Base-by-base conservation (phyloP, 2,113 vertebrate genomes). In the Grus americana region DNA sequence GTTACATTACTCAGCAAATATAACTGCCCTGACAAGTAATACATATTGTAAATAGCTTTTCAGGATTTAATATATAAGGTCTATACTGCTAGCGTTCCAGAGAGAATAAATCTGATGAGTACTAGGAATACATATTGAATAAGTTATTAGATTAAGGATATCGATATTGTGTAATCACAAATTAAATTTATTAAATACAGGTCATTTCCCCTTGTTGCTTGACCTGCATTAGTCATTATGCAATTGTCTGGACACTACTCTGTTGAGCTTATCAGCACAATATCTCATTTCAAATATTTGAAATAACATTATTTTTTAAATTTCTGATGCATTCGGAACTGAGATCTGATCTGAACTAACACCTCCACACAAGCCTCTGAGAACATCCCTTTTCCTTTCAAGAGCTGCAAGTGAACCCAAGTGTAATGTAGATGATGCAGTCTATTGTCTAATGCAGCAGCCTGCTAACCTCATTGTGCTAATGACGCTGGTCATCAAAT, bases 171-270 rank as follows among this genome's bases (percentile, higher is more conserved):
- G 52, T 61, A 88, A 89, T 59, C 38, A 67, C 65, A 86, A 93
- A 91, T 91, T 89, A 72, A 29, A 55, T 95, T 61, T 75, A 61
- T 79, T 93, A 88, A 93, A 79, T 67, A 49, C 11, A 72, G 61
- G 61, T 71, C 7, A 73, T 93, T 96, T 94, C 52, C 88, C 73
- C 27, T 71, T 71, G 75, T 40, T 91, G 57, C 70, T 93, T 94
- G 72, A 91, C 92, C 71, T 88, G 65, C 27, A 63, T 73, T 86
- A 55, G 34, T 84, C 40, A 81, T 36, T 61, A 78, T 32, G 36
- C 30, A 67, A 16, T 86, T 92, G 61, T 72, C 61, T 81, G 65
- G 18, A 47, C 30, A 29, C 79, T 80, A 50, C 36, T 75, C 58
- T 54, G 26, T 67, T 67, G 79, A 82, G 42, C 10, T 89, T 74